Conservation (phyloP, 2,888 invertebrate species). For the Auanema freiburgensis region DNA sequence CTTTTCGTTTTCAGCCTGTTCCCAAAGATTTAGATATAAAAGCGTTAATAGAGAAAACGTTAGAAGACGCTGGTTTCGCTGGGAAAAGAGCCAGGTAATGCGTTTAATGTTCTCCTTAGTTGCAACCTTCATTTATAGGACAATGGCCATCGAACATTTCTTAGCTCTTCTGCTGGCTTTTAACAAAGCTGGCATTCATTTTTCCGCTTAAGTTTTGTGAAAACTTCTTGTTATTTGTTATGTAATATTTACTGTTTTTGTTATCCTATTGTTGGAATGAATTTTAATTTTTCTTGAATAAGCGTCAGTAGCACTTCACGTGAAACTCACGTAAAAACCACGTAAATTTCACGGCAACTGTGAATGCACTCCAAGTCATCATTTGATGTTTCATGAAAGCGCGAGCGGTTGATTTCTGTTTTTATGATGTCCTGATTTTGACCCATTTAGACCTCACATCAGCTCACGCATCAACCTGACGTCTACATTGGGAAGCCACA, state of each 20-base stretch:
- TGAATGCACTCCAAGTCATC: no score
- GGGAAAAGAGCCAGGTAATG: slow-evolving; percentile 75
- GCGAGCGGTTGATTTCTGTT: no score
- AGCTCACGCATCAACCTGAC: no score
- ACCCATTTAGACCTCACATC: no score
- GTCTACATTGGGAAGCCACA: no score
- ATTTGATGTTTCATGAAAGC: no score
- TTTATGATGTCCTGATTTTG: no score
- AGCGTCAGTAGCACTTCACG: no score
- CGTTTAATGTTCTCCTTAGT: not conserved
- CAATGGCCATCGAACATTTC: slow-evolving; percentile 96
- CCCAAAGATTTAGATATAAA: slow-evolving; percentile 82
- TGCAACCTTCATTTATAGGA: slow-evolving; percentile 67
- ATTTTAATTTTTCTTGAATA: not conserved
- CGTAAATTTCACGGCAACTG: no score
- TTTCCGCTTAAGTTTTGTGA: slow-evolving; percentile 65
- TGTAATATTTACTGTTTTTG: slow-evolving; percentile 1
- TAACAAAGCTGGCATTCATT: slow-evolving; percentile 90
- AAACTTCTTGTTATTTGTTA: slow-evolving; percentile 7
- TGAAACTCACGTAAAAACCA: no score
- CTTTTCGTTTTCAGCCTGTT: slow-evolving; percentile 72
- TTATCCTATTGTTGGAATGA: slow-evolving; percentile 3
- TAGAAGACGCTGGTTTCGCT: slow-evolving; percentile 74
- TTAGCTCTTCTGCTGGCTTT: slow-evolving; percentile 82
- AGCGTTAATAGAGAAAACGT: slow-evolving; percentile 77